Evolutionary conservation across 2,888 invertebrate species (phyloP).

Genomic region (Chromoteleia sp.): DNA sequence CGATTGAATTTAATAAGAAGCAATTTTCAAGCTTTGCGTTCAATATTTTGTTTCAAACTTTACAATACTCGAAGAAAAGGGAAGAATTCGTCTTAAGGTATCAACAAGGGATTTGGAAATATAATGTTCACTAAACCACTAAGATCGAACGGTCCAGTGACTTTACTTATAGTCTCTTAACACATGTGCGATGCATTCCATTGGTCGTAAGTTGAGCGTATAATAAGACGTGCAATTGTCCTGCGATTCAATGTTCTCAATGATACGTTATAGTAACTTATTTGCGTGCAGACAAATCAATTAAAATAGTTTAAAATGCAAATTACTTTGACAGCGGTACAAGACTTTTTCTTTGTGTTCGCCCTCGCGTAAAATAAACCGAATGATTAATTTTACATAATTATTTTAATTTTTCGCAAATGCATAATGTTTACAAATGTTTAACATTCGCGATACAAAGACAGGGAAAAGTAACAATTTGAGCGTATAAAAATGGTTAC

Average conservation of each 20-base stretch:
- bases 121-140: constrained; percentile 26
- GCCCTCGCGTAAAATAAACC: too few species aligned
- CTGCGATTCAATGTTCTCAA: constrained; percentile 5
- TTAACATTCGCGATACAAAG: background rate
- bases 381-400: too few species aligned
- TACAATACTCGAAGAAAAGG: constrained; percentile 6
- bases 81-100: constrained; percentile 9
- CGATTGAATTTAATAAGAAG: constrained; percentile 25
- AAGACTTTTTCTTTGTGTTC: too few species aligned
- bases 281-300: background rate
- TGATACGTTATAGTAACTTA: background rate
- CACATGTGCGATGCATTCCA: constrained; percentile 17
- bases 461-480: background rate
- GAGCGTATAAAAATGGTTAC: constrained; percentile 16
- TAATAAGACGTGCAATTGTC: constrained; percentile 24
- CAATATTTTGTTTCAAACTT: constrained; percentile 11
- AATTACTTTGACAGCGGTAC: too few species aligned
- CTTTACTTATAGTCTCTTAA: constrained; percentile 31
- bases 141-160: constrained; percentile 47
- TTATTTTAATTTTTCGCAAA: too few species aligned
- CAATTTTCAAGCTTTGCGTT: constrained; percentile 4
- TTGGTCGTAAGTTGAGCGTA: constrained; percentile 8
- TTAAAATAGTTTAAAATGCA: too few species aligned
- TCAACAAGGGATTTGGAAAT: constrained; percentile 36
- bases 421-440: background rate